Evolutionary conservation across 2,888 invertebrate genomes (phyloP).

Genomic region (Aradus depressus): DNA sequence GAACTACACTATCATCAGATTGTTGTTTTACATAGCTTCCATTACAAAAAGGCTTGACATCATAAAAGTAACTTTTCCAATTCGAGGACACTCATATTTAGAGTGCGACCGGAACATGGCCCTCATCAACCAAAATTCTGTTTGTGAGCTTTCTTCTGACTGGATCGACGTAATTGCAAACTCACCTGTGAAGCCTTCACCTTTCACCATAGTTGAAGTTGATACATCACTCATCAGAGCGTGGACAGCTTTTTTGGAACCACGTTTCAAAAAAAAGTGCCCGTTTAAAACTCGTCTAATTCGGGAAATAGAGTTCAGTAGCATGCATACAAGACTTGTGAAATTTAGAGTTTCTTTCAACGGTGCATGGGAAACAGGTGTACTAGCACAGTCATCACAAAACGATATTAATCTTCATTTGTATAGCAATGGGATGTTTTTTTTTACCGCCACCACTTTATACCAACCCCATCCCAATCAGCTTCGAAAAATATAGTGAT

Average conservation of each 20-base stretch:
- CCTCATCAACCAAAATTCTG: background rate
- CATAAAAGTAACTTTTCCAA: conserved; percentile 6
- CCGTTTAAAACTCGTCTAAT: conserved; percentile 5
- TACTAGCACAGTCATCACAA: background rate
- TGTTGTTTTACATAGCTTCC: background rate
- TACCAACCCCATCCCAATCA: background rate
- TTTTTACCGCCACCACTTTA: background rate
- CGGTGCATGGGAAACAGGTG: background rate
- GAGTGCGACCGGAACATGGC: background rate
- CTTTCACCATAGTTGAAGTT: background rate
- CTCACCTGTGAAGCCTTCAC: background rate
- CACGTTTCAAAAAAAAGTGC: background rate
- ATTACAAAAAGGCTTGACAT: background rate
- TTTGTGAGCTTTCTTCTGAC: background rate
- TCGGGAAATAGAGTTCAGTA: background rate
- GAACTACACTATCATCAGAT: conserved; percentile 8
- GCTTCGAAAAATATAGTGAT: background rate
- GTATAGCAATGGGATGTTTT: background rate
- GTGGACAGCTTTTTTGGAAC: background rate
- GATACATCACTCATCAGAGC: conserved; percentile 1
- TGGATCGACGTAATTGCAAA: background rate
- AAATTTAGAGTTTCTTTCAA: background rate
- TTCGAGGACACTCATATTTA: no score
- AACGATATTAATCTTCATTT: background rate
- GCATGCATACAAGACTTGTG: conserved; percentile 1